These are phyloP conservation scores for Notodonta ziczac DNA, from an alignment of 2,888 invertebrate species.

Conservation along the genomic window DNA sequence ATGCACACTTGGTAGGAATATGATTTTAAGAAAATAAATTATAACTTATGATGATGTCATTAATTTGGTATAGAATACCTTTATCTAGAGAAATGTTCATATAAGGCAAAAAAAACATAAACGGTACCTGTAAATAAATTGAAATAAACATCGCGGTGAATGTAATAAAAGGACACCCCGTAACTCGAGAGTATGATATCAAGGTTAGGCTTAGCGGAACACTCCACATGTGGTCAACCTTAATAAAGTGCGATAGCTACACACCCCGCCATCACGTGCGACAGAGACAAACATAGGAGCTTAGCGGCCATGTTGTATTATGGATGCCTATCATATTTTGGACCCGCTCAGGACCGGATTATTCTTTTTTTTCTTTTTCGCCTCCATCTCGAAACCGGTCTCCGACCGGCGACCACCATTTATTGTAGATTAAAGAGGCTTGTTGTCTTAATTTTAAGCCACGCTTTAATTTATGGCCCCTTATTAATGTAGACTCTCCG, in stretches of 20 bases:
- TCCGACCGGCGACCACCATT: constrained; percentile 80
- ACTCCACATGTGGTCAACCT: constrained; percentile 85
- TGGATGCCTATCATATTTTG: constrained; percentile 85
- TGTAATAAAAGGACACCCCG: constrained; percentile 60
- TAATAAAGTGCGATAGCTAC: constrained; percentile 78
- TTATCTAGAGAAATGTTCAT: no score
- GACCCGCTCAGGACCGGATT: constrained; percentile 82
- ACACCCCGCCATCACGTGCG: constrained; percentile 53
- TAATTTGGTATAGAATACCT: no score
- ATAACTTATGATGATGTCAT: no score
- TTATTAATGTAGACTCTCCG: constrained; percentile 77
- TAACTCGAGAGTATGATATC: constrained; percentile 81
- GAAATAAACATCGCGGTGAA: not conserved
- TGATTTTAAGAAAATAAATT: no score
- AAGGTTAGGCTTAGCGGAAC: constrained; percentile 85
- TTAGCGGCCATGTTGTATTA: constrained; percentile 85
- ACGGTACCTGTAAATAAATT: no score
- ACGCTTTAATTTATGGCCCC: constrained; percentile 81
- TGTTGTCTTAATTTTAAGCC: constrained; percentile 85
- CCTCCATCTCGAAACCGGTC: constrained; percentile 82
- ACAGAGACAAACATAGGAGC: constrained; percentile 72
- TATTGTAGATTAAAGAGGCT: constrained; percentile 85
- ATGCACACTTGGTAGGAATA: no score
- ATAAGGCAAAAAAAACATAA: no score
- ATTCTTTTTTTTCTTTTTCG: constrained; percentile 79